Percentiles rank a stretch among this genome's conserved stretches.
These are phyloP conservation scores for Papilio helenus DNA, from an alignment of 1,140 invertebrate genomes.

Conservation along the genomic window DNA sequence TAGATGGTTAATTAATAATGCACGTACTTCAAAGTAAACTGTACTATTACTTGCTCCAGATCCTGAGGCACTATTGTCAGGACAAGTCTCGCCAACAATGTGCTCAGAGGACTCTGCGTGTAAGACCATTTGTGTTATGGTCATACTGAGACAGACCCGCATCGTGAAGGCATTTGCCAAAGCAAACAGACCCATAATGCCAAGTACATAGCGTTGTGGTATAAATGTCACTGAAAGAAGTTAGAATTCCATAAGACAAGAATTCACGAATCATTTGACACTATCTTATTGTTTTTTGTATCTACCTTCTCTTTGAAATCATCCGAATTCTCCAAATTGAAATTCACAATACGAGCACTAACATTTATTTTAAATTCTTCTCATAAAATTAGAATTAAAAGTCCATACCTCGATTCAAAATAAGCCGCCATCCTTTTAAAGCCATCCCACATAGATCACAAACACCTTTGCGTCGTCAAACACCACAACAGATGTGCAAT, in stretches of 20 bases:
- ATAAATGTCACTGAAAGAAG: constrained; percentile 82
- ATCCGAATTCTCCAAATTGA: no score
- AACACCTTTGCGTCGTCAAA: not conserved
- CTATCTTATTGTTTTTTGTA: no score
- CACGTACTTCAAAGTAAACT: constrained; percentile 42
- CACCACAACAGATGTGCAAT: not conserved
- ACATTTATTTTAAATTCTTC: no score
- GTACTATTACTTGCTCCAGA: constrained; percentile 42
- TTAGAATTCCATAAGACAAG: not conserved
- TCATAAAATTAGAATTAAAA: not conserved
- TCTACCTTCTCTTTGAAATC: no score
- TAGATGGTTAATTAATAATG: not conserved
- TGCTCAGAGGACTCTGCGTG: constrained; percentile 56
- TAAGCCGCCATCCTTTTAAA: constrained; percentile 60
- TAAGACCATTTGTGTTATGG: constrained; percentile 93
- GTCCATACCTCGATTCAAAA: constrained; percentile 61
- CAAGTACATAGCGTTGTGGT: constrained; percentile 89
- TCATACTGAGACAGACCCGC: constrained; percentile 93
- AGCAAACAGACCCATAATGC: constrained; percentile 91
- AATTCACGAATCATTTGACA: no score
- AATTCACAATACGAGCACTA: no score
- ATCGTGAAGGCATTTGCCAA: constrained; percentile 93
- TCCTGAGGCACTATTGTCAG: constrained; percentile 45
- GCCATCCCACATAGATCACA: constrained; percentile 48
- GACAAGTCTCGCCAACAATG: constrained; percentile 71